A percentile compares a stretch with the other conserved stretches of the same genome.
Conservation (phyloP, 2,797 vertebrate genomes). For the Gymnoscopelus braueri region DNA sequence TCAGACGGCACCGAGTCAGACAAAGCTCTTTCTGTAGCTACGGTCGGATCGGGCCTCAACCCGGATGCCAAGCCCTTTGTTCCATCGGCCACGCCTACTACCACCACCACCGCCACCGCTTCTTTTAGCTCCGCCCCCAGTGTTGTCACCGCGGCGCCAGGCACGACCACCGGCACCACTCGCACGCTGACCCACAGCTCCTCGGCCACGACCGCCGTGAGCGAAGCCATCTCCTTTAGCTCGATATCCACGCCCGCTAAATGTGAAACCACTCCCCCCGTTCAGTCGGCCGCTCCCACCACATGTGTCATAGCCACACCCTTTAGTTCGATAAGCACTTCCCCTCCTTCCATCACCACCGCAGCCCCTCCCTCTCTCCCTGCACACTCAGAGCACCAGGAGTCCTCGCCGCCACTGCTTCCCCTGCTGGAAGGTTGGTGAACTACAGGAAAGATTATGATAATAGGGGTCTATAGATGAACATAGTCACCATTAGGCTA, state of each 20-base stretch:
- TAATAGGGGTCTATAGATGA: slow-evolving; percentile 55
- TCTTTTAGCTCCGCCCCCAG: too few species aligned
- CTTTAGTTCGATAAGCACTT: slow-evolving; percentile 45
- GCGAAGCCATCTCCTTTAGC: not conserved
- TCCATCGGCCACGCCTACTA: slow-evolving; percentile 53
- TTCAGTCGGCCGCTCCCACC: slow-evolving; percentile 24
- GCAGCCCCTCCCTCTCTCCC: slow-evolving; percentile 74
- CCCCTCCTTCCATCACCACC: slow-evolving; percentile 63
- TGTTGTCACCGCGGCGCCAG: too few species aligned
- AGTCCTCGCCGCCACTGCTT: slow-evolving; percentile 77
- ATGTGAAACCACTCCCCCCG: slow-evolving; percentile 27
- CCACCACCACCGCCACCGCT: slow-evolving; percentile 3
- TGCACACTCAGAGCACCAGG: slow-evolving; percentile 79
- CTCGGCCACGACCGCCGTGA: too few species aligned
- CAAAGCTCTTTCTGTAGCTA: slow-evolving; percentile 12
- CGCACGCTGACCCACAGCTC: too few species aligned
- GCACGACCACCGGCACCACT: too few species aligned
- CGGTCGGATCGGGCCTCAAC: slow-evolving; percentile 66
- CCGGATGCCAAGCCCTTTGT: slow-evolving; percentile 72
- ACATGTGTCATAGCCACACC: slow-evolving; percentile 31
- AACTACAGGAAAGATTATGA: slow-evolving; percentile 72
- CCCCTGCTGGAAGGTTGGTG: slow-evolving; percentile 83
- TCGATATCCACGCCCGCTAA: slow-evolving; percentile 21
- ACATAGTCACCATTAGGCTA: slow-evolving; percentile 42
- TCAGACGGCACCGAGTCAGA: not conserved